phyloP scores from a whole-genome alignment of 1,140 invertebrate species.

The Eulimnadia texana region DNA sequence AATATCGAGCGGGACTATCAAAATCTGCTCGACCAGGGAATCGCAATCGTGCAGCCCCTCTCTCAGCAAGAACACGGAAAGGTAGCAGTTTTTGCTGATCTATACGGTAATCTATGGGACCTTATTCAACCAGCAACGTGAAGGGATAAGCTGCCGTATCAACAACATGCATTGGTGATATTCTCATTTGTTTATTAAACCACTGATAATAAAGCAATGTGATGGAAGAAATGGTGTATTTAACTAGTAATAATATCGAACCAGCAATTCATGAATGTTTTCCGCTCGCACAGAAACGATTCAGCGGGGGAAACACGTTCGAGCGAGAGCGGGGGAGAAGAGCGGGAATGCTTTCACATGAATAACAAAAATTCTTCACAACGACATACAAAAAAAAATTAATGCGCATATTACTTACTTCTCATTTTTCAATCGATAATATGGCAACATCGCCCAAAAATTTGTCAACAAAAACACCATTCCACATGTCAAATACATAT shows the following conservation, averaged over 20 bases:
- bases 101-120: constrained; percentile 15
- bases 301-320: neutral
- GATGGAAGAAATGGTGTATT: neutral
- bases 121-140: constrained; percentile 2
- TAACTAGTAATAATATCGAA: neutral
- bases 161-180: no score
- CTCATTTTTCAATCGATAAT: no score
- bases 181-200: neutral
- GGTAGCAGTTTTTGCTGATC: constrained; percentile 8
- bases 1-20: constrained; percentile 13
- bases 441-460: neutral
- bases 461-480: neutral
- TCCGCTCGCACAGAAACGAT: neutral
- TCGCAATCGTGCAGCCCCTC: neutral
- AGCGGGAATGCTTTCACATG: neutral
- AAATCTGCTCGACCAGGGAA: neutral
- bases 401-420: no score
- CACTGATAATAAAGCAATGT: neutral
- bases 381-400: neutral
- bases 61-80: neutral
- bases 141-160: no score
- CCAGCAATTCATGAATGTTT: neutral
- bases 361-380: neutral
- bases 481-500: no score
- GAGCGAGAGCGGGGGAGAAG: neutral